These are phyloP conservation scores for Nemotelus pantherinus DNA, from an alignment of 2,888 invertebrate species.

Conservation along the genomic window DNA sequence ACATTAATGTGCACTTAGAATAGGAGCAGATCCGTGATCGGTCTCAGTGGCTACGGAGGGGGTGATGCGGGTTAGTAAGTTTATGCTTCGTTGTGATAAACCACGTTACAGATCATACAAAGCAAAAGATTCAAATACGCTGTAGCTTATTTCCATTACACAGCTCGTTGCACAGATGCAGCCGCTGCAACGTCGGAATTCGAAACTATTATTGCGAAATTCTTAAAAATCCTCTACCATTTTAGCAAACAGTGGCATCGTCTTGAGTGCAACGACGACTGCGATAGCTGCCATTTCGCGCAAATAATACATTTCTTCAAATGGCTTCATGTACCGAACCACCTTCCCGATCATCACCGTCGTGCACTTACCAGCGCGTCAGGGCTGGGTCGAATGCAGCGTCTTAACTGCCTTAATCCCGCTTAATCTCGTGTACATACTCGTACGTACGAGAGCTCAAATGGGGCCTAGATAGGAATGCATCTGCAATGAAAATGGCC, in stretches of 20 bases:
- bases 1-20: background rate
- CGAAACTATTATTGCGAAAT: slow-evolving; percentile 1
- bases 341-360: slow-evolving; percentile 35
- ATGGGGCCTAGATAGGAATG: slow-evolving; percentile 10
- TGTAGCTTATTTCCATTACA: background rate
- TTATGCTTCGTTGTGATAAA: no score
- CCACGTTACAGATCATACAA: no score
- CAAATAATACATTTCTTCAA: slow-evolving; percentile 38
- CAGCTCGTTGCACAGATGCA: slow-evolving; percentile 14
- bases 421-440: slow-evolving; percentile 24
- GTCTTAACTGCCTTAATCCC: slow-evolving; percentile 19
- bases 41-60: no score
- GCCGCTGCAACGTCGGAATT: slow-evolving; percentile 1
- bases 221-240: slow-evolving; percentile 33
- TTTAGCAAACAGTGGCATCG: slow-evolving; percentile 30
- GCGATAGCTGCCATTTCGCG: slow-evolving; percentile 31
- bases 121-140: no score
- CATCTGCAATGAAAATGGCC: slow-evolving; percentile 1
- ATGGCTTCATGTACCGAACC: slow-evolving; percentile 35
- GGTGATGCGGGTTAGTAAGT: no score
- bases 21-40: background rate
- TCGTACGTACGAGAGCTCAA: background rate
- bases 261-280: slow-evolving; percentile 23
- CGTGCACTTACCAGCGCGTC: background rate
- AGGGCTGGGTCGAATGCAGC: background rate